Evolutionary conservation across 2,113 vertebrate species (phyloP), one percentile per base, ranked within the genome.

Genomic region (Shinisaurus crocodilurus): DNA sequence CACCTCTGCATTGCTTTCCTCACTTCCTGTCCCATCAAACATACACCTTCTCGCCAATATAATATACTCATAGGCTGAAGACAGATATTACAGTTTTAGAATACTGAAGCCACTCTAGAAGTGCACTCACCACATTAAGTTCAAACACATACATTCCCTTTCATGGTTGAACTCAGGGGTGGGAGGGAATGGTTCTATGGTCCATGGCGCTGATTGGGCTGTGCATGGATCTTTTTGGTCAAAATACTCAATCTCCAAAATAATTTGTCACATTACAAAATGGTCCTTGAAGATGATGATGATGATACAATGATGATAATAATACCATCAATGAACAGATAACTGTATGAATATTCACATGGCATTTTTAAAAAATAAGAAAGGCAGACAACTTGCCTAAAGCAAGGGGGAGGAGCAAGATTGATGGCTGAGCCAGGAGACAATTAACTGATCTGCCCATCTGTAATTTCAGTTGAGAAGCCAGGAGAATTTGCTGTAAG

Each of bases 391-490:
- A 15, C 74, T 8, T 76, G 25, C 15, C 25, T 87, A 72, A 60
- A 87, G 40, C 8, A 45, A 29, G 40, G 57, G 20, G 34, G 15
- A 50, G 84, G 18, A 13, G 34, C 63, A 86, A 87, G 57, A 87
- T 32, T 32, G 57, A 65, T 65, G 50, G 50, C 67, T 57, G 48
- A 86, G 48, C 18, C 29, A 54, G 84, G 40, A 60, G 34, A 15
- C 7, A 43, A 76, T 57, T 57, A 45, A 32, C 29, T 50, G 27
- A 40, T 43, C 40, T 77, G 48, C 27, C 15, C 50, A 37, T 29
- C 86, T 87, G 74, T 43, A 75, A 43, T 76, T 60, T 87, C 69
- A 85, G 43, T 29, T 48, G 83, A 70, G 65, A 85, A 54, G 18
- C 4, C 67, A 50, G 34, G 45, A 85, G 65, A 57, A 86, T 74